Evolutionary conservation across 2,113 vertebrate genomes (phyloP).

Genomic region (Calidris pugnax): DNA sequence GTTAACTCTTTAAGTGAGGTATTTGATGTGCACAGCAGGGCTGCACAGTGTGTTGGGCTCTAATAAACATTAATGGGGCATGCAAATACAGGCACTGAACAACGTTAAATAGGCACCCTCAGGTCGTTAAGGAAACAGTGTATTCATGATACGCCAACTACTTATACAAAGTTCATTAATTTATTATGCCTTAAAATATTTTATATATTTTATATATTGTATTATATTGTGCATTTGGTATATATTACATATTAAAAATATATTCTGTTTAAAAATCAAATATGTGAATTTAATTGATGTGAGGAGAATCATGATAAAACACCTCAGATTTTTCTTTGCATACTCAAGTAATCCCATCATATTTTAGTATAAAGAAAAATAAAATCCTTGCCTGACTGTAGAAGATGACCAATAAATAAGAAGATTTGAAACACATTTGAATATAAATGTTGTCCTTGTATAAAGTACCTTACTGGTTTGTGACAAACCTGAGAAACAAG

Average conservation of each 20-base stretch:
- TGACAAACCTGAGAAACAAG: background rate
- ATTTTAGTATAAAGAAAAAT: background rate
- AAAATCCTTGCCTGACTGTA: background rate
- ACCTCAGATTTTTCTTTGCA: background rate
- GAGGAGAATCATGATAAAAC: background rate
- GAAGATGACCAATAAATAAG: background rate
- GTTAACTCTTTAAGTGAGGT: background rate
- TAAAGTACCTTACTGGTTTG: background rate
- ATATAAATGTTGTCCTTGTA: background rate
- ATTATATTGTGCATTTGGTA: background rate
- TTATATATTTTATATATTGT: background rate
- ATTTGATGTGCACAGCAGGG: background rate
- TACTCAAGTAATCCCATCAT: background rate
- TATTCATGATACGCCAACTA: background rate
- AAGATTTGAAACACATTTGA: background rate
- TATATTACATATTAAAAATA: background rate
- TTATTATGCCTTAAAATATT: background rate
- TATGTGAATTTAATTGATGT: background rate
- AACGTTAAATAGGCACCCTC: background rate
- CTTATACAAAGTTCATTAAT: background rate
- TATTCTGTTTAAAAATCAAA: background rate
- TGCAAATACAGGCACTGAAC: background rate
- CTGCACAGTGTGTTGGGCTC: background rate
- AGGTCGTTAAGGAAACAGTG: background rate
- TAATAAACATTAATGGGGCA: background rate